A percentile compares a stretch with the other conserved stretches of the same genome.
phyloP scores from a whole-genome alignment of 2,888 invertebrate genomes.

The Hydriomena furcata region DNA sequence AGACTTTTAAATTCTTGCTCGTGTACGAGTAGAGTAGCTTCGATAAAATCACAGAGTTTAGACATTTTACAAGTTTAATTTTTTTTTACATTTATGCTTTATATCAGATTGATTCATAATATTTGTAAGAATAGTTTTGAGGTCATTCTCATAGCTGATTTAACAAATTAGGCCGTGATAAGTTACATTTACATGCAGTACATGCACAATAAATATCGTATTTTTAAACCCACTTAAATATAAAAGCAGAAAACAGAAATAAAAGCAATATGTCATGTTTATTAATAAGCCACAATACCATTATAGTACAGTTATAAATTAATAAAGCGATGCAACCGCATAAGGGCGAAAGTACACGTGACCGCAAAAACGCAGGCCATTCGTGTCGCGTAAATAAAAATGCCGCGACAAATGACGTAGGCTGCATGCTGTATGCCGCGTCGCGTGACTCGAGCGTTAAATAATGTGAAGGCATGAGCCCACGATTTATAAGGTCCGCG shows the following conservation, averaged over 20 bases:
- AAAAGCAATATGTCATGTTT: conserved; percentile 2
- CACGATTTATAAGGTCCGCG: conserved; percentile 46
- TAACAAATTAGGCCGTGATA: neutral
- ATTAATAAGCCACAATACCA: conserved; percentile 12
- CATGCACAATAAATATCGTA: too few species aligned
- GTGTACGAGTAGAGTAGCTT: conserved; percentile 1
- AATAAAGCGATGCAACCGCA: conserved; percentile 27
- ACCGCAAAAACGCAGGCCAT: conserved; percentile 27
- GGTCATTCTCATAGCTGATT: neutral
- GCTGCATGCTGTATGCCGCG: conserved; percentile 33
- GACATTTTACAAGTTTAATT: conserved; percentile 11
- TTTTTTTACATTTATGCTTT: conserved; percentile 1
- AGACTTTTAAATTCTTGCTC: conserved; percentile 11
- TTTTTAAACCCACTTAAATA: too few species aligned
- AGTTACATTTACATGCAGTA: neutral
- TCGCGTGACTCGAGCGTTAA: conserved; percentile 56
- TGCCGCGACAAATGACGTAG: conserved; percentile 42
- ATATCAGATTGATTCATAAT: neutral
- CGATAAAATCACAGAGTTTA: conserved; percentile 2
- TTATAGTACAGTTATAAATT: conserved; percentile 25
- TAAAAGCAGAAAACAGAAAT: conserved; percentile 16
- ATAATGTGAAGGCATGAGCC: conserved; percentile 56
- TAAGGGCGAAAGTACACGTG: conserved; percentile 24
- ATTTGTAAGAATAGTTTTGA: conserved; percentile 6
- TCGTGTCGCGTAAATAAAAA: conserved; percentile 36